Conservation (phyloP, 2,113 vertebrate genomes). For the Amblyornis subalaris region DNA sequence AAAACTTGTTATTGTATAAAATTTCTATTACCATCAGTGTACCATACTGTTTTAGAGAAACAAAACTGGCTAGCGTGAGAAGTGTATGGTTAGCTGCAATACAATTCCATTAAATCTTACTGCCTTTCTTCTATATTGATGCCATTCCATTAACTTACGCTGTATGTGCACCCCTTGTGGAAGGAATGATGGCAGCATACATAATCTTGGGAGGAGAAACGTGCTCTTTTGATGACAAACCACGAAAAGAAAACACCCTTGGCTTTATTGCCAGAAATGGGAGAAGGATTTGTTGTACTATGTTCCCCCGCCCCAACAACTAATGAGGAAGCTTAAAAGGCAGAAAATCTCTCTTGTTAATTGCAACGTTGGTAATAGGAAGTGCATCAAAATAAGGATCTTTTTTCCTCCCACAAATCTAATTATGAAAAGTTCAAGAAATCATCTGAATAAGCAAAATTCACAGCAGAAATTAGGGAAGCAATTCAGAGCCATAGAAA, state of each 20-base stretch:
- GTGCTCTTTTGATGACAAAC: neutral
- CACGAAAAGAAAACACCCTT: neutral
- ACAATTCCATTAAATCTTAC: neutral
- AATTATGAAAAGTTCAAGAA: conserved; percentile 30
- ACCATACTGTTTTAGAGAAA: neutral
- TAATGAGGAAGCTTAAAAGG: conserved; percentile 30
- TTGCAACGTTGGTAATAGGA: neutral
- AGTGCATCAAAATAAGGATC: neutral
- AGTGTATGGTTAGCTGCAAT: neutral
- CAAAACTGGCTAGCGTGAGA: neutral
- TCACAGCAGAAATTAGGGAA: neutral
- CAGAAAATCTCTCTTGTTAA: neutral
- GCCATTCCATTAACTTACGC: neutral
- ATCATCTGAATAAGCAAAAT: conserved; percentile 8
- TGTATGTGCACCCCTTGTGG: neutral
- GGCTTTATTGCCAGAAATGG: neutral
- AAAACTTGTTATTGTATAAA: neutral
- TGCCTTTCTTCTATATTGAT: neutral
- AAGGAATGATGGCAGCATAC: neutral
- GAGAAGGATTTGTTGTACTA: neutral
- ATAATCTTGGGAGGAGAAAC: neutral
- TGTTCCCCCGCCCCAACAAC: neutral
- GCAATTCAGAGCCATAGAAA: neutral
- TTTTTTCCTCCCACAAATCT: neutral
- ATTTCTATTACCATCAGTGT: neutral